Base-by-base conservation (phyloP, 1,140 invertebrate species). In the Aphelenchoides besseyi region DNA sequence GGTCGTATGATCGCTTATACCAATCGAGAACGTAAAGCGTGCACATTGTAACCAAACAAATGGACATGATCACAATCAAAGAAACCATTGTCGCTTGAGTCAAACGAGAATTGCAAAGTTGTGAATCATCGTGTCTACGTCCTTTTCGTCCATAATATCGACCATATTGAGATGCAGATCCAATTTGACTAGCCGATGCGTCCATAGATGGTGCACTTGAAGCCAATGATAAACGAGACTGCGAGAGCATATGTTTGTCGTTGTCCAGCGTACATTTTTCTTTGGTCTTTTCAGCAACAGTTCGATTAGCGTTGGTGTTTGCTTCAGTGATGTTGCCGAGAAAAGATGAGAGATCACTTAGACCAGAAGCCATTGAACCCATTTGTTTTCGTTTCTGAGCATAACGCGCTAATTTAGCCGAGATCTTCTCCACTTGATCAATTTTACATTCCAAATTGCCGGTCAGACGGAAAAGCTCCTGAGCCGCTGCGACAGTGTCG, bases 1-100 rank as follows among this genome's bases (percentile, higher is more conserved):
- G 66, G 36, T 74, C 74, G 69, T 79, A 84, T 36, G 74, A 83
- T 35, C 81, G 68, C 36, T 84, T 81, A 62, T 84, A 84, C 81
- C 82, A 83, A 55, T 83, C 82, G n/a, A 83, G 30, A 59, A 82
- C 74, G 69, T 82, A 82, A 9, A 81, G 30, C 28, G 75, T 76
- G 61, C 75, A 76, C 75, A 76, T 76, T 2, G 75, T 62, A 28
- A 76, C 66, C 37, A 76, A 41, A 57, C 75, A 78, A 28, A 78
- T 68, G 33, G 76, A 74, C 76, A 78, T 78, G 33, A 78, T 62
- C 23, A 78, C 68, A 23, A 78, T 70, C 41, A 78, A 54, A 5
- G 67, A 37, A 59, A 78, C 74, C 35, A 78, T 81, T 18, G 76
- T 78, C 23, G 74, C 74, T 55, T 78, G 76, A 18, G 76, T 78